phyloP scores from a whole-genome alignment of 2,888 invertebrate species.

The Orgyia antiqua region DNA sequence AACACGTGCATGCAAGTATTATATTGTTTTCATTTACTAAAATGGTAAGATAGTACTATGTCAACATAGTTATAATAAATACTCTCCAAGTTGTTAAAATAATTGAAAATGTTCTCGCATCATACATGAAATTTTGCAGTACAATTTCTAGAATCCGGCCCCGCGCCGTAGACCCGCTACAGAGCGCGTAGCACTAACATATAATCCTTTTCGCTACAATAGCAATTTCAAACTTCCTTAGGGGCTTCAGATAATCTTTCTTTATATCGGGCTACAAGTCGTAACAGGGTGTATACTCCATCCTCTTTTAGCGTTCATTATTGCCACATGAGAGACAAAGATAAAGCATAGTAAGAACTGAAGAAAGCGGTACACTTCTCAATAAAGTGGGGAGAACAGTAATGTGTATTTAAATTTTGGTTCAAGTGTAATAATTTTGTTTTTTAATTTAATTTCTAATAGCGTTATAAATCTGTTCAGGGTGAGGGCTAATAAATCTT shows the following conservation, averaged over 20 bases:
- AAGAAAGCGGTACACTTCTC: conserved; percentile 67
- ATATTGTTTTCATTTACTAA: too few species aligned
- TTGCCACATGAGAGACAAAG: conserved; percentile 29
- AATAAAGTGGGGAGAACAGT: conserved; percentile 72
- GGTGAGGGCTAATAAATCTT: conserved; percentile 48
- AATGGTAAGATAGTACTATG: too few species aligned
- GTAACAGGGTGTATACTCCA: conserved; percentile 42
- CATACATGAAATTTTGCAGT: conserved; percentile 36
- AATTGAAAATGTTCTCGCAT: too few species aligned
- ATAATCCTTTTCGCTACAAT: conserved; percentile 80
- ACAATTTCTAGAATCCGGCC: conserved; percentile 49
- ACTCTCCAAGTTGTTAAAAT: too few species aligned
- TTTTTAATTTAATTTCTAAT: conserved; percentile 78
- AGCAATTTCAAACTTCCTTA: conserved; percentile 80
- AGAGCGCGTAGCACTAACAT: conserved; percentile 74
- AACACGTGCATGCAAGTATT: too few species aligned
- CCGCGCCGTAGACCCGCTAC: conserved; percentile 63
- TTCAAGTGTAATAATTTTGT: conserved; percentile 74
- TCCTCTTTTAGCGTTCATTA: conserved; percentile 36
- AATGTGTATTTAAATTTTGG: conserved; percentile 77
- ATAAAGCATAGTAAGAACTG: conserved; percentile 37
- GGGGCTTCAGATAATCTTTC: conserved; percentile 79
- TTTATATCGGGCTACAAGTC: conserved; percentile 73
- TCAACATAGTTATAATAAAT: too few species aligned
- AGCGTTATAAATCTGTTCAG: conserved; percentile 49